Base-by-base conservation (phyloP, 1,140 invertebrate species). In the Trachymyrmex septentrionalis region DNA sequence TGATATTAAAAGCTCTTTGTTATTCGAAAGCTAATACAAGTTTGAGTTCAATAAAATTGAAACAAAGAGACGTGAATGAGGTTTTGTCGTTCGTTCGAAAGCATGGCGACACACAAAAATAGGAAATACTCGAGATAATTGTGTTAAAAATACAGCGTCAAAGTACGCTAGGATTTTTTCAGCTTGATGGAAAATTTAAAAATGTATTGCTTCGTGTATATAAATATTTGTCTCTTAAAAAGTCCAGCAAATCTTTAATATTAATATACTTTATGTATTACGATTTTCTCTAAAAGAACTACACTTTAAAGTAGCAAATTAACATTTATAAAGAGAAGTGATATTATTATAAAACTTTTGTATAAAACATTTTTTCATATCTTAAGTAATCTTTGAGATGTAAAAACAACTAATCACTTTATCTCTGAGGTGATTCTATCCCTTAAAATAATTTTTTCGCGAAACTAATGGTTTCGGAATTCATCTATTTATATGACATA, bases 81-180 rank as follows among this genome's bases (percentile, higher is more conserved):
- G 59, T 82, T 82, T 72, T 34, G 38, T 48, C 59, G 67, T 73
- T 48, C 64, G 50, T 48, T 57, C 48, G 80, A 82, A 72, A 82
- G 53, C 38, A 44, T 44, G 34, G 3, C 61, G 27, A 80, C 44
- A n/a, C n/a, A 44, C 5, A 48, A 55, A 73, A 82, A 82, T 82
- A 73, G 53, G 16, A 50, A 48, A 59, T 21, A 48, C 27, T 61
- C 34, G 53, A 44, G 53, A 0, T 73, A 82, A 48, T 19, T 3
- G 67, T 61, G 34, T 59, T 61, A 73, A 82, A 82, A 82, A 82
- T 82, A 82, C 24, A 19, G 1, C 50, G 10, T 72, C 7, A 30
- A 82, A 61, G 67, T 72, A 82, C 16, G 4, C 24, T n/a, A 44
- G 71, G 19, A 50, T 44, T 27, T 82, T 82, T 48, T 61, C 27